Conservation (phyloP, 2,797 vertebrate genomes). For the Gymnocypris eckloni region DNA sequence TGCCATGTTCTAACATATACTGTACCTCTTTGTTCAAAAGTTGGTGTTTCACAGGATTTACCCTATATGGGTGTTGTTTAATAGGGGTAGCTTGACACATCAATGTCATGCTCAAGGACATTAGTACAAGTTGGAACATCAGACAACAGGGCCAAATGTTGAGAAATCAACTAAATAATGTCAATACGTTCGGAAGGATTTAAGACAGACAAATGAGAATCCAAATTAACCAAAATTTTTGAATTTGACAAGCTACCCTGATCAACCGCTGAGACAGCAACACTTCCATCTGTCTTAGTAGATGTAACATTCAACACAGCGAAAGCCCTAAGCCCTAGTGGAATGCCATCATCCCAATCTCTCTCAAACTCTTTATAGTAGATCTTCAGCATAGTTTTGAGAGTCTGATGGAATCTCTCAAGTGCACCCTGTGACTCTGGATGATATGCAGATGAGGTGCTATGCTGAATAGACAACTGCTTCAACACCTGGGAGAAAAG, state of each 20-base stretch:
- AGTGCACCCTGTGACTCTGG: neutral
- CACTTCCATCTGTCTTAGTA: neutral
- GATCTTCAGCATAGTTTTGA: neutral
- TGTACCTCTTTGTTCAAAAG: neutral
- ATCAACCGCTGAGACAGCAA: neutral
- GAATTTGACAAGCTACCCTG: neutral
- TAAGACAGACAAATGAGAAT: neutral
- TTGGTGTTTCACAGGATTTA: neutral
- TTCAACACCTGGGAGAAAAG: conserved; percentile 17
- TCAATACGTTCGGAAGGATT: neutral
- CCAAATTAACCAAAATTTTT: neutral
- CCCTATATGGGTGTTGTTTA: neutral
- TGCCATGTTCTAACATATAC: neutral
- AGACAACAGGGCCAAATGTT: neutral
- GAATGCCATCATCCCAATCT: conserved; percentile 32
- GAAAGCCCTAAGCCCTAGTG: neutral
- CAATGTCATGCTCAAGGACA: conserved; percentile 11
- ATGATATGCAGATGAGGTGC: neutral
- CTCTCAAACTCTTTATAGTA: conserved; percentile 11
- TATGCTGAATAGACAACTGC: conserved; percentile 3
- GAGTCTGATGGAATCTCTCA: neutral
- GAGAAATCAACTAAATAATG: neutral
- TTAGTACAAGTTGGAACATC: conserved; percentile 8
- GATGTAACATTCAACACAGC: neutral
- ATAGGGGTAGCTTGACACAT: conserved; percentile 6